Percentiles rank a stretch among this genome's conserved stretches.
phyloP scores from a whole-genome alignment of 2,797 vertebrate species.

The Mycteria americana region DNA sequence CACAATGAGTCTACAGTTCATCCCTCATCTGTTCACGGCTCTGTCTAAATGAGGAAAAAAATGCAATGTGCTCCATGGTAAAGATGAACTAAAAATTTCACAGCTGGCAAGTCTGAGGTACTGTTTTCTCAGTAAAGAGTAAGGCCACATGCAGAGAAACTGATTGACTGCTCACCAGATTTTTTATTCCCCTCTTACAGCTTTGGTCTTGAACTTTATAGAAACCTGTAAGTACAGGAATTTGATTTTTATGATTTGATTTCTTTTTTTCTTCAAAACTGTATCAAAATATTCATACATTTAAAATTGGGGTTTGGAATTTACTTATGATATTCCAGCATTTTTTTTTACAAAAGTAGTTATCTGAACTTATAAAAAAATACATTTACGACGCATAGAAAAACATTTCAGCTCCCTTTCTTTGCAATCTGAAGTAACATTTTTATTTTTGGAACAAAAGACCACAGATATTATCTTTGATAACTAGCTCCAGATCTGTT shows the following conservation, averaged over 20 bases:
- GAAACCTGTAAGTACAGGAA: neutral
- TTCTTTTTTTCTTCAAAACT: neutral
- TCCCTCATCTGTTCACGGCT: constrained; percentile 9
- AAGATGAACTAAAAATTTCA: constrained; percentile 35
- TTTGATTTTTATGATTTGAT: neutral
- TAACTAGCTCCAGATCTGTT: neutral
- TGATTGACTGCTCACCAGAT: neutral
- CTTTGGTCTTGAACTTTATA: neutral
- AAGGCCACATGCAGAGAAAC: constrained; percentile 8
- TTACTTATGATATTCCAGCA: neutral
- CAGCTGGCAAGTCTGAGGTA: neutral
- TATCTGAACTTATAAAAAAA: neutral
- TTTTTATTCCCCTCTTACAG: neutral
- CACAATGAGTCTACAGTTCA: constrained; percentile 39
- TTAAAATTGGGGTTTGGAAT: neutral
- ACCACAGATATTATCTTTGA: neutral
- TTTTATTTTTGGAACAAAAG: constrained; percentile 12
- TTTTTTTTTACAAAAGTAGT: neutral
- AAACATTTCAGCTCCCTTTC: neutral
- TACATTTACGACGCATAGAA: neutral
- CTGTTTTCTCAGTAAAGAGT: neutral
- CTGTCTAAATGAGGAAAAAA: neutral
- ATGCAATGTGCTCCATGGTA: neutral
- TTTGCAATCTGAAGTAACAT: neutral
- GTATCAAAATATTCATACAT: neutral